Percentiles rank a stretch among this genome's conserved stretches.
Evolutionary conservation across 2,888 invertebrate genomes (phyloP).

Genomic region (Apoderus coryli): DNA sequence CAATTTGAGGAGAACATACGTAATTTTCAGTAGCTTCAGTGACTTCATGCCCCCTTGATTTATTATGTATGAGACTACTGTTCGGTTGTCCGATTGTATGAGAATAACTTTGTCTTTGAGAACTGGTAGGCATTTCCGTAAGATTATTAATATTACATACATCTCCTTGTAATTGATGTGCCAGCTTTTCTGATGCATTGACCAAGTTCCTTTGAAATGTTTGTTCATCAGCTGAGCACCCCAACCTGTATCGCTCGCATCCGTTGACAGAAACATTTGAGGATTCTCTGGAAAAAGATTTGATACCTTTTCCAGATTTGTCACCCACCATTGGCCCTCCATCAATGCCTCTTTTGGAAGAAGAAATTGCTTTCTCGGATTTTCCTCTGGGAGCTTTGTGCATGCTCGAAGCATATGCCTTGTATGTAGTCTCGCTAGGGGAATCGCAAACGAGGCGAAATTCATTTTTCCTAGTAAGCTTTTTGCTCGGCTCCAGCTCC

Average conservation of each 20-base stretch:
- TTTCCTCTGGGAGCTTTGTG: too few species aligned
- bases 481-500: conserved; percentile 6
- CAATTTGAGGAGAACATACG: conserved; percentile 9
- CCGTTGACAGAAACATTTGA: conserved; percentile 15
- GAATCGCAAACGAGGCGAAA: conserved; percentile 12
- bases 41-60: conserved; percentile 16
- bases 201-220: conserved; percentile 10
- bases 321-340: too few species aligned
- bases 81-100: conserved; percentile 17
- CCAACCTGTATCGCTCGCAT: too few species aligned
- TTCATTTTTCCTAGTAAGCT: conserved; percentile 10
- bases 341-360: too few species aligned
- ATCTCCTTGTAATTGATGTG: conserved; percentile 16
- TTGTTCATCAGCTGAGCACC: conserved; percentile 12
- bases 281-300: conserved; percentile 14
- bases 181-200: conserved; percentile 11
- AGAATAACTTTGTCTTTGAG: conserved; percentile 11
- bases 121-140: conserved; percentile 3
- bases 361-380: too few species aligned
- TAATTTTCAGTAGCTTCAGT: conserved; percentile 7
- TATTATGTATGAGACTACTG: conserved; percentile 15
- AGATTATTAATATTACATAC: conserved; percentile 11
- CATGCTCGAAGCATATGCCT: too few species aligned
- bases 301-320: conserved; percentile 6
- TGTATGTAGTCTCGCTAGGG: too few species aligned